Evolutionary conservation across 2,888 invertebrate species (phyloP).

Genomic region (Drosophila sordidapex): DNA sequence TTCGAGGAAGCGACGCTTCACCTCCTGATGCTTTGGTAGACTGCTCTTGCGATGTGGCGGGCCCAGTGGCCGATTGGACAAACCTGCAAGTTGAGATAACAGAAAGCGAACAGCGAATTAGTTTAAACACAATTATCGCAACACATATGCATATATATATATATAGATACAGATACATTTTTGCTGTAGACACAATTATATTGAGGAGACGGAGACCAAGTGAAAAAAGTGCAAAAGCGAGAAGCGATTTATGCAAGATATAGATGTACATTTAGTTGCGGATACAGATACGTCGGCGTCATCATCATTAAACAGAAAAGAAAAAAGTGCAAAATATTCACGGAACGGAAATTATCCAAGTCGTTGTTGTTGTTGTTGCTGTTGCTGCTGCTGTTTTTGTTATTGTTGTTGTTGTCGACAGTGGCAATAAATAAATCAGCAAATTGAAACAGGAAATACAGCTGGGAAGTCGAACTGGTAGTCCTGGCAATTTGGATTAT

Average conservation of each 20-base stretch:
- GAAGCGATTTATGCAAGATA: neutral
- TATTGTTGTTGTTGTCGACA: slow-evolving; percentile 34
- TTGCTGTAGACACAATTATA: neutral
- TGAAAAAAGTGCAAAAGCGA: neutral
- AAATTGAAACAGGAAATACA: slow-evolving; percentile 74
- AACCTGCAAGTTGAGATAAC: slow-evolving; percentile 70
- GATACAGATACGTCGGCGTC: slow-evolving; percentile 7
- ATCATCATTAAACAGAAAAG: neutral
- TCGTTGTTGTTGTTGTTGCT: slow-evolving; percentile 18
- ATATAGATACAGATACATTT: neutral
- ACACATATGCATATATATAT: neutral
- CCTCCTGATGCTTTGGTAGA: slow-evolving; percentile 85
- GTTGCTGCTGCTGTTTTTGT: slow-evolving; percentile 18
- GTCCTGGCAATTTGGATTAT: slow-evolving; percentile 74
- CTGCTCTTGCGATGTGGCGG: slow-evolving; percentile 85
- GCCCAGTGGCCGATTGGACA: slow-evolving; percentile 84
- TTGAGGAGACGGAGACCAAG: neutral
- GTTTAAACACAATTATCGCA: slow-evolving; percentile 6
- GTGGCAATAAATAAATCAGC: slow-evolving; percentile 74
- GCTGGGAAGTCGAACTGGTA: slow-evolving; percentile 65
- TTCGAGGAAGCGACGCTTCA: slow-evolving; percentile 85
- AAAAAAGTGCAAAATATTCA: slow-evolving; percentile 15
- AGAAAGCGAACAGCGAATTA: slow-evolving; percentile 2
- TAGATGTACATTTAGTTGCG: slow-evolving; percentile 6
- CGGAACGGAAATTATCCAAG: slow-evolving; percentile 53